phyloP scores from a whole-genome alignment of 2,888 invertebrate species.

The Adela reaumurella region DNA sequence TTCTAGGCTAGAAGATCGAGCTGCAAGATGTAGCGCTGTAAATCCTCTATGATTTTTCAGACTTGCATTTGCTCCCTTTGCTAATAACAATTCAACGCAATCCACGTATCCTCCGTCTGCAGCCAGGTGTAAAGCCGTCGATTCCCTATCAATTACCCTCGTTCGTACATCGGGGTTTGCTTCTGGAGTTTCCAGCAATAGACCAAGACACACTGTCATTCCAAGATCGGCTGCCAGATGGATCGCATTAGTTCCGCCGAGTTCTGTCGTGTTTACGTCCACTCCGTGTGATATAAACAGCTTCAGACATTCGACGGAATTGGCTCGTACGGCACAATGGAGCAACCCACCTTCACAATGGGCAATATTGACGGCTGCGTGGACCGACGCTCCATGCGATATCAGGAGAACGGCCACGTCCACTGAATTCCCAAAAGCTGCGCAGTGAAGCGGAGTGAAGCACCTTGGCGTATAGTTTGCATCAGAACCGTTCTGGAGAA shows the following conservation, averaged over 20 bases:
- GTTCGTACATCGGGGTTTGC: slow-evolving; percentile 69
- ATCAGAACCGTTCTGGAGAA: slow-evolving; percentile 65
- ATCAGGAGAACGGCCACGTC: slow-evolving; percentile 77
- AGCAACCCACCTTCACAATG: slow-evolving; percentile 74
- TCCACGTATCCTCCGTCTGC: slow-evolving; percentile 85
- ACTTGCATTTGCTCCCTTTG: slow-evolving; percentile 72
- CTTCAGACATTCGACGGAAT: slow-evolving; percentile 74
- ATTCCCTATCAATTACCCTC: slow-evolving; percentile 66
- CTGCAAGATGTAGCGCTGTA: slow-evolving; percentile 81
- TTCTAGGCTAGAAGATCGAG: slow-evolving; percentile 74
- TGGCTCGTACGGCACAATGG: slow-evolving; percentile 83
- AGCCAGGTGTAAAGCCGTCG: slow-evolving; percentile 79
- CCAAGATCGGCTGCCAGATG: slow-evolving; percentile 80
- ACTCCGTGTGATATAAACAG: slow-evolving; percentile 73
- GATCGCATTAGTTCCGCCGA: slow-evolving; percentile 73
- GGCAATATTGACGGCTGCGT: slow-evolving; percentile 61
- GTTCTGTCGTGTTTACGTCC: slow-evolving; percentile 71
- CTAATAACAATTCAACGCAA: slow-evolving; percentile 70
- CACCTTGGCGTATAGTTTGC: slow-evolving; percentile 67
- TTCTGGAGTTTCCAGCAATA: slow-evolving; percentile 70
- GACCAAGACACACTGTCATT: slow-evolving; percentile 68
- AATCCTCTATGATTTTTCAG: slow-evolving; percentile 75
- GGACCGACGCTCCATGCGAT: slow-evolving; percentile 65
- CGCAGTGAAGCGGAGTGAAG: slow-evolving; percentile 83
- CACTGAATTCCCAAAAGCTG: slow-evolving; percentile 83